phyloP scores from a whole-genome alignment of 2,888 invertebrate genomes.

The Lasioglossum figueresi region DNA sequence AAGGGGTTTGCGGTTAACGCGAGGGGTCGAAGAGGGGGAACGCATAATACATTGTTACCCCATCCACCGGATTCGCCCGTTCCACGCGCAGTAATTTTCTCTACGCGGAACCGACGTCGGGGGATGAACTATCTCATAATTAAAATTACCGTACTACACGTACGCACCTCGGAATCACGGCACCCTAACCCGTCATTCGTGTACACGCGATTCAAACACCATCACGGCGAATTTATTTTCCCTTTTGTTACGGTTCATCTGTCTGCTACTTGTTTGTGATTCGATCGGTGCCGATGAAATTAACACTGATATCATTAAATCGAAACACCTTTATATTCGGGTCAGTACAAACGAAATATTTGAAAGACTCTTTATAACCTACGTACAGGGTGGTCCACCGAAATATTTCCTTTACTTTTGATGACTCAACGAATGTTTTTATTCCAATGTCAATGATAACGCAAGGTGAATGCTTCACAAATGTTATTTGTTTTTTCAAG shows the following conservation, averaged over 20 bases:
- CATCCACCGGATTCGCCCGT: conserved; percentile 73
- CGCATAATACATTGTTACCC: conserved; percentile 83
- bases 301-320: neutral
- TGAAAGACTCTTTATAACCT: neutral
- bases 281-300: conserved; percentile 5
- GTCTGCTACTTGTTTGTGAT: conserved; percentile 3
- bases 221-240: conserved; percentile 10
- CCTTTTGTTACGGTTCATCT: conserved; percentile 7
- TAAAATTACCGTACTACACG: conserved; percentile 76
- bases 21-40: conserved; percentile 75
- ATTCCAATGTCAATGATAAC: too few relatives aligned
- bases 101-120: conserved; percentile 60
- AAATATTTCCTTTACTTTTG: too few relatives aligned
- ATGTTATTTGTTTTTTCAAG: too few relatives aligned
- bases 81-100: conserved; percentile 71
- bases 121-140: conserved; percentile 76
- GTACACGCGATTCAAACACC: conserved; percentile 5
- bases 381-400: neutral
- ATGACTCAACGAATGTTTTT: too few relatives aligned
- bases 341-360: neutral
- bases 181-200: conserved; percentile 13
- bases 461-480: too few relatives aligned
- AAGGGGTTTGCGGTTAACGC: conserved; percentile 80
- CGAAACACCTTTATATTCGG: neutral
- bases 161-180: conserved; percentile 29